phyloP scores from a whole-genome alignment of 2,797 vertebrate species.

The Hoplostethus atlanticus region DNA sequence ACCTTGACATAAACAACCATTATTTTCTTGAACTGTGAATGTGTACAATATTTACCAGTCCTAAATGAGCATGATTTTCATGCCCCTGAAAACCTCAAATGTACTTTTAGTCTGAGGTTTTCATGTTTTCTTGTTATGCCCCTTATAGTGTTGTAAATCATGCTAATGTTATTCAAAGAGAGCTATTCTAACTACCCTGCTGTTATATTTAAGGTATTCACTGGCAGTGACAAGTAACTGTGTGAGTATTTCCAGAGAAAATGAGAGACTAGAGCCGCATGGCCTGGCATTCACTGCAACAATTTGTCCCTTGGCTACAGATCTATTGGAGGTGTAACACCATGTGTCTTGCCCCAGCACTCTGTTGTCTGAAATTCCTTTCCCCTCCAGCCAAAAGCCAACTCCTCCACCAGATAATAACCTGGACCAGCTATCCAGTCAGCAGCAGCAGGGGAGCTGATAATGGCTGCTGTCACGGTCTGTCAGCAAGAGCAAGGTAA shows the following conservation, averaged over 20 bases:
- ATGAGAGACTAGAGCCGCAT: conserved; percentile 42
- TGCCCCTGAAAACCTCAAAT: conserved; percentile 24
- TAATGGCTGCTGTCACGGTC: conserved; percentile 74
- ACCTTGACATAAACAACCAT: not conserved
- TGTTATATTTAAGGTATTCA: conserved; percentile 40
- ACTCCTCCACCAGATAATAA: conserved; percentile 67
- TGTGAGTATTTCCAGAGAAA: conserved; percentile 39
- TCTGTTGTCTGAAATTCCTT: conserved; percentile 44
- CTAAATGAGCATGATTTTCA: not conserved
- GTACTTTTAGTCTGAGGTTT: not conserved
- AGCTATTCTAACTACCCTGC: not conserved
- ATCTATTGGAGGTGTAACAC: conserved; percentile 53
- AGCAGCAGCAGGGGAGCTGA: conserved; percentile 42
- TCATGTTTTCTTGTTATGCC: not conserved
- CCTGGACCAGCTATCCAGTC: conserved; percentile 50
- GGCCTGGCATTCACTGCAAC: conserved; percentile 59
- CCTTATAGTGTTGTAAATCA: not conserved
- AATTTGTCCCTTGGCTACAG: conserved; percentile 56
- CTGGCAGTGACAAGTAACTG: conserved; percentile 43
- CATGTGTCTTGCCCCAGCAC: conserved; percentile 18
- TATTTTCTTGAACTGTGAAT: not conserved
- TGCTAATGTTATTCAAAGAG: not conserved
- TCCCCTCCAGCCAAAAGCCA: conserved; percentile 52
- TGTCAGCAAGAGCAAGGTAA: conserved; percentile 63
- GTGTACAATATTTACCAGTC: not conserved